Percentiles rank a stretch among this genome's conserved stretches.
These are phyloP conservation scores for Telmatochromis sp. DNA, from an alignment of 2,113 vertebrate species.

Conservation along the genomic window DNA sequence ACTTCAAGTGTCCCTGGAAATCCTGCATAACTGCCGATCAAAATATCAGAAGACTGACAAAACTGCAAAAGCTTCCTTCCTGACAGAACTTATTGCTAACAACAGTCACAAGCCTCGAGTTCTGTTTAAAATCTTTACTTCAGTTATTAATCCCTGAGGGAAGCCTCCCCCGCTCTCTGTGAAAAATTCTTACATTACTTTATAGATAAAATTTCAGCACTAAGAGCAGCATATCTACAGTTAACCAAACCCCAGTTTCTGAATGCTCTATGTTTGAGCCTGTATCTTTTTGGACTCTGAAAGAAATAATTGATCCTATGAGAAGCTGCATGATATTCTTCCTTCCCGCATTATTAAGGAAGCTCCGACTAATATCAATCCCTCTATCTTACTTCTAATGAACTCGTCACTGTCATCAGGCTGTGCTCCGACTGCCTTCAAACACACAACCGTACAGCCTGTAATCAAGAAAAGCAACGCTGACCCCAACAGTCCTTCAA, in stretches of 20 bases:
- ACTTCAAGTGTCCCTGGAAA: neutral
- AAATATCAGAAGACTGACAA: accelerated
- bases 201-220: neutral
- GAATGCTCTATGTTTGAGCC: neutral
- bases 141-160: neutral
- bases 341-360: accelerated
- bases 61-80: accelerated
- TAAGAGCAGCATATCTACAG: accelerated
- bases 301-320: neutral
- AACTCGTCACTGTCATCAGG: neutral
- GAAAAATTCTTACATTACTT: neutral
- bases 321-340: neutral
- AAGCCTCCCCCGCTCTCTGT: accelerated
- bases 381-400: neutral
- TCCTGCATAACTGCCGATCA: neutral
- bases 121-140: neutral
- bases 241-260: neutral
- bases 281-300: accelerated
- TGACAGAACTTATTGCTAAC: accelerated
- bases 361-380: accelerated
- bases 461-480: neutral
- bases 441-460: accelerated
- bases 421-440: neutral
- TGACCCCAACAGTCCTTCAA: neutral
- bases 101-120: neutral